A percentile compares a stretch with the other conserved stretches of the same genome.
Evolutionary conservation across 2,113 vertebrate species (phyloP).

Genomic region (Pipra filicauda): DNA sequence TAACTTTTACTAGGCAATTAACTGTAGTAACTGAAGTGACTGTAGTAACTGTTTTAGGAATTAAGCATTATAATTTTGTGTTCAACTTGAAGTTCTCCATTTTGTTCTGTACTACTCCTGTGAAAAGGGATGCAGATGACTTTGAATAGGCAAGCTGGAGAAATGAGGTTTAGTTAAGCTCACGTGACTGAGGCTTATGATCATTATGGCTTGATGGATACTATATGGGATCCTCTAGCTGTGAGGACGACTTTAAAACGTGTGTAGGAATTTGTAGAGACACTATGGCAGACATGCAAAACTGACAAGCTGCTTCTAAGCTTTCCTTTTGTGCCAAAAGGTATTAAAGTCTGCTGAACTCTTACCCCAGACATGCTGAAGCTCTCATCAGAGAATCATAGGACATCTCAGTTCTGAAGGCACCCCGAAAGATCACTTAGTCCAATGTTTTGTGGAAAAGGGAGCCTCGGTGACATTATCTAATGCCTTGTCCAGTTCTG

Average conservation of each 20-base stretch:
- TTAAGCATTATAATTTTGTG: neutral
- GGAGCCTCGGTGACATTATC: neutral
- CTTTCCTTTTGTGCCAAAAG: neutral
- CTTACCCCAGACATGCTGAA: neutral
- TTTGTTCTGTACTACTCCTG: neutral
- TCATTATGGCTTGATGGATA: neutral
- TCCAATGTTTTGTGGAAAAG: neutral
- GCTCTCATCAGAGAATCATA: neutral
- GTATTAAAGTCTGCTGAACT: neutral
- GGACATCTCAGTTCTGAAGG: neutral
- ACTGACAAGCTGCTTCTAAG: neutral
- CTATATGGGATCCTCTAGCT: neutral
- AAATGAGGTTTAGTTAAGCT: neutral
- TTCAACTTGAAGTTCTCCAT: fast-evolving
- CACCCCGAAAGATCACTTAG: neutral
- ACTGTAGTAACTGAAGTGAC: neutral
- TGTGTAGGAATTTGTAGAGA: neutral
- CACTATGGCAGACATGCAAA: neutral
- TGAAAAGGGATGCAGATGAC: neutral
- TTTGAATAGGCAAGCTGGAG: neutral
- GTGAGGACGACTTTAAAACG: neutral
- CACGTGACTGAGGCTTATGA: neutral
- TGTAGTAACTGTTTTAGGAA: neutral
- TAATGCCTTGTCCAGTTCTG: neutral
- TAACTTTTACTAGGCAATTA: neutral